Base-by-base conservation (phyloP, 2,113 vertebrate species). In the Vidua chalybeata region DNA sequence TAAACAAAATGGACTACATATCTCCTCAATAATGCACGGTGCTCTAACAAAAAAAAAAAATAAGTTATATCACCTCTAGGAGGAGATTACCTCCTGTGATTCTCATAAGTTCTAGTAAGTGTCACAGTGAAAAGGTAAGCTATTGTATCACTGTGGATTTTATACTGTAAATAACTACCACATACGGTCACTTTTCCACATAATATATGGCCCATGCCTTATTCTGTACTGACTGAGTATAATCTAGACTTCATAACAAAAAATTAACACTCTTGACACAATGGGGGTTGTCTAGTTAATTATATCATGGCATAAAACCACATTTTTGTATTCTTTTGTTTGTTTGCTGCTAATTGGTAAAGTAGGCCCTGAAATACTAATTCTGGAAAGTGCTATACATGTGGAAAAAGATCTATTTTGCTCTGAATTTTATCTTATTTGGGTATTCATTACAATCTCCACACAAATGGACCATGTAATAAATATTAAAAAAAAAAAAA, bases 31-130 rank as follows among this genome's bases (percentile, higher is more conserved):
- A 94, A 84, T 33, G 89, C 41, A 82, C 51, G 66, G 20, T 31
- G 67, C 89, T 92, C 71, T 63, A 84, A 91, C 63, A 93, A 94
- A 96, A 39, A 93, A 90, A 97, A 82, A 35, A 35, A 35, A 90
- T 39, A 67, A 97, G 89, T 92, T 96, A 78, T 33, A n/a, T 78
- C 77, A 82, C 92, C 88, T 94, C 87, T 71, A 96, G 81, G 91
- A 97, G 93, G 58, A 95, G 90, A 97, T 94, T 93, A 87, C 74
- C 77, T 95, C 79, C 97, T 96, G 95, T 83, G 95, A 95, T 93
- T 97, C 96, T 96, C 95, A 23, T 97, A 97, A 89, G 61, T 97
- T 96, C 94, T 96, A 97, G 86, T 97, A 97, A 97, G 96, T 81
- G 95, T 97, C 97, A 96, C 72, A 87, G 62, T 49, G 84, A 87